Evolutionary conservation across 2,888 invertebrate genomes (phyloP).

Genomic region (Physocephala rufipes): DNA sequence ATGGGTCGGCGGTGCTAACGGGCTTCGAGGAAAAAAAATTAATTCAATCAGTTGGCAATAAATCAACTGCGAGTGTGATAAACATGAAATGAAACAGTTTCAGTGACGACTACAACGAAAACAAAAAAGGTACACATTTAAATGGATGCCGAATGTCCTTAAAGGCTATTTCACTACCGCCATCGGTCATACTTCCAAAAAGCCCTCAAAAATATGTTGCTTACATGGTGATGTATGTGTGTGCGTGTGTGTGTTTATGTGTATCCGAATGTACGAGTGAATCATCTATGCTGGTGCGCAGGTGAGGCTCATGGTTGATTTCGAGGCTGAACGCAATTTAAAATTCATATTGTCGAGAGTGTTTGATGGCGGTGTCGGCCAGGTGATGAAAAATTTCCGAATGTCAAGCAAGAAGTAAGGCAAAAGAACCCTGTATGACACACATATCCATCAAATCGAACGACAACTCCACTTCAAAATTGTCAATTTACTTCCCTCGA

Average conservation of each 20-base stretch:
- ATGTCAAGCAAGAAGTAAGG: not conserved
- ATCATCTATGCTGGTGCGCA: too few relatives aligned
- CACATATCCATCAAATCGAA: slow-evolving; percentile 28
- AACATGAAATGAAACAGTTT: slow-evolving; percentile 20
- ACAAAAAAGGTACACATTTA: too few relatives aligned
- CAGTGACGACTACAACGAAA: slow-evolving; percentile 13
- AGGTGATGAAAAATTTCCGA: not conserved
- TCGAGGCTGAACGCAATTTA: slow-evolving; percentile 33
- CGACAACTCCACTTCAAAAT: slow-evolving; percentile 25
- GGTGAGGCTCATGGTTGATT: not conserved
- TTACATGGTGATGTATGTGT: not conserved
- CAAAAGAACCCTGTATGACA: not conserved
- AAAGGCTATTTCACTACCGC: slow-evolving; percentile 16
- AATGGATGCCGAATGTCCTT: not conserved
- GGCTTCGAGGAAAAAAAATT: slow-evolving; percentile 20
- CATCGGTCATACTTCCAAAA: slow-evolving; percentile 7
- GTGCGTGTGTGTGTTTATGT: slow-evolving; percentile 18
- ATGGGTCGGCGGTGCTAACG: not conserved
- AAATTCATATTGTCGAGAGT: slow-evolving; percentile 32
- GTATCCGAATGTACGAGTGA: slow-evolving; percentile 10
- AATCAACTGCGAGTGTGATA: slow-evolving; percentile 38
- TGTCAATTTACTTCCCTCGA: slow-evolving; percentile 34
- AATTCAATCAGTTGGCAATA: slow-evolving; percentile 37
- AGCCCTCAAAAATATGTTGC: not conserved
- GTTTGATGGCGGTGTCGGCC: not conserved